These are phyloP conservation scores for Mayetiola destructor DNA, from an alignment of 2,888 invertebrate genomes.

Conservation along the genomic window DNA sequence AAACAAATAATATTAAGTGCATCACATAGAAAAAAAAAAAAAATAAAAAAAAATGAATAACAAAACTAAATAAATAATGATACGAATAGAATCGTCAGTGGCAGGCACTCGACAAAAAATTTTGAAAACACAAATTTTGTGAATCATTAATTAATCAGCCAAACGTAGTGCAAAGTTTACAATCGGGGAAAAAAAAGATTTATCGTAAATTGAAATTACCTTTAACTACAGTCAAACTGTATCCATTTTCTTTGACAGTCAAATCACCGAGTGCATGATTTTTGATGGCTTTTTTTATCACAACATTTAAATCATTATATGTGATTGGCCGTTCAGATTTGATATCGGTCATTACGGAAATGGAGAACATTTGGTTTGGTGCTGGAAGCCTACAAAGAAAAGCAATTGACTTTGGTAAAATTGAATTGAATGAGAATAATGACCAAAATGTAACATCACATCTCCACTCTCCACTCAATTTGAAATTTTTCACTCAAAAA, in stretches of 20 bases:
- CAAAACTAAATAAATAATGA: neutral
- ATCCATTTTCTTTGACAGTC: neutral
- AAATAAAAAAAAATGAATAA: neutral
- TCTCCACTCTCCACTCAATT: too few species aligned
- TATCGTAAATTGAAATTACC: neutral
- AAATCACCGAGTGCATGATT: neutral
- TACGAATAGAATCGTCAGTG: neutral
- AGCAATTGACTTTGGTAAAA: neutral
- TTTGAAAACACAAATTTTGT: neutral
- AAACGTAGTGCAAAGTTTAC: too few species aligned
- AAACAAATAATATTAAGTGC: neutral
- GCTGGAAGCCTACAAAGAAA: neutral
- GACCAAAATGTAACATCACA: too few species aligned
- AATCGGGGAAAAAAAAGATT: neutral
- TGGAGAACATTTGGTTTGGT: neutral
- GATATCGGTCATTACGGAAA: conserved; percentile 2
- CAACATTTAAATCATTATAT: neutral
- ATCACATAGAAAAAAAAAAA: neutral
- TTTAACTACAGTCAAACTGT: neutral
- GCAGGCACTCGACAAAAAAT: neutral
- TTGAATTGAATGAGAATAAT: neutral
- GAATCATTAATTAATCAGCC: too few species aligned
- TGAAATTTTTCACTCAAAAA: neutral
- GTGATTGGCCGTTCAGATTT: conserved; percentile 3
- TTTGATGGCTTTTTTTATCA: neutral